Conservation (phyloP, 1,140 invertebrate species). For the Calosoma granatense region DNA sequence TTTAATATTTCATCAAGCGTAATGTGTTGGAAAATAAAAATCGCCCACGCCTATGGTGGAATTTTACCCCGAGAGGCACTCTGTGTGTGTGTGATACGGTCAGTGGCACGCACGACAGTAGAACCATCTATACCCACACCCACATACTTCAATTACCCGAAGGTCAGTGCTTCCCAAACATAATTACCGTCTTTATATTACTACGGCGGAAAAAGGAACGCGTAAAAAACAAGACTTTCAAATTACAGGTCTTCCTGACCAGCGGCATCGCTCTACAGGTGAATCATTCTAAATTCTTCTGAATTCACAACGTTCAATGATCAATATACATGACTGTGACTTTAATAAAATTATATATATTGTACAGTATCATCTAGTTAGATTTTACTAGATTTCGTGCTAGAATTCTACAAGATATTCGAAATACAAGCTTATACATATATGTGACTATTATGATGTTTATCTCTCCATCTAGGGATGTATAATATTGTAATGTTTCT, state of each 20-base stretch:
- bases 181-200: conserved; percentile 2
- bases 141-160: conserved; percentile 4
- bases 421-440: too few relatives aligned
- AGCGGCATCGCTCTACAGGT: not conserved
- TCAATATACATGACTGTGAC: too few relatives aligned
- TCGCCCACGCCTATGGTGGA: not conserved
- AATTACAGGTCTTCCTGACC: conserved; percentile 1
- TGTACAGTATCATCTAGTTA: too few relatives aligned
- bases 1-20: not conserved
- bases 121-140: not conserved
- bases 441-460: too few relatives aligned
- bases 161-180: conserved; percentile 6
- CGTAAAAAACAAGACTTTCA: not conserved
- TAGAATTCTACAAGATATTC: too few relatives aligned
- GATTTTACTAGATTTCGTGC: too few relatives aligned
- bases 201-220: not conserved
- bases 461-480: too few relatives aligned
- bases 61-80: not conserved
- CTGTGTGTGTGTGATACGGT: not conserved
- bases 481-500: too few relatives aligned
- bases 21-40: not conserved
- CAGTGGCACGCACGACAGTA: not conserved
- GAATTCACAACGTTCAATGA: too few relatives aligned
- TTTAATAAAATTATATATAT: too few relatives aligned
- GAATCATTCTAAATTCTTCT: too few relatives aligned